phyloP scores from a whole-genome alignment of 2,113 vertebrate species.

The Dromas ardeola region DNA sequence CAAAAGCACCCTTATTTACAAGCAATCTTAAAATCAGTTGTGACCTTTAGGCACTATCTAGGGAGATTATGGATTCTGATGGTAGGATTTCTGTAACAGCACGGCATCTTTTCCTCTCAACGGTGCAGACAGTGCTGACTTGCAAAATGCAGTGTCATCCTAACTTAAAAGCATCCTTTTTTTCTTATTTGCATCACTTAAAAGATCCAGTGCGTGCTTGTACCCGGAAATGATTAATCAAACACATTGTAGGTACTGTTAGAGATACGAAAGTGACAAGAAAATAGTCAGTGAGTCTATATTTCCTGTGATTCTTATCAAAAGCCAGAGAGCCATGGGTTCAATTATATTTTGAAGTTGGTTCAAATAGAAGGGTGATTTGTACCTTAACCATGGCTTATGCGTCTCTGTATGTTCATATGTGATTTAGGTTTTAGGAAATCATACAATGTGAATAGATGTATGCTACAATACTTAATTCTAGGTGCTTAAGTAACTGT shows the following conservation, averaged over 20 bases:
- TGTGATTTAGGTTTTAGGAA: neutral
- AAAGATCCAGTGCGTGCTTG: neutral
- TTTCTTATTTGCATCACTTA: neutral
- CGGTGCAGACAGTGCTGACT: neutral
- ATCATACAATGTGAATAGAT: neutral
- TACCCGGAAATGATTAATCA: neutral
- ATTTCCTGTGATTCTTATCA: neutral
- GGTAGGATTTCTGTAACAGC: neutral
- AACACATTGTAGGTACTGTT: neutral
- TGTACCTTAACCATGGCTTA: neutral
- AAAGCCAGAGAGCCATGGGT: neutral
- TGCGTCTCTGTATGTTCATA: neutral
- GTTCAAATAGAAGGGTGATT: neutral
- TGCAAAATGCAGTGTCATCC: neutral
- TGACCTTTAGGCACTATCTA: neutral
- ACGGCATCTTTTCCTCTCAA: neutral
- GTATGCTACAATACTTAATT: neutral
- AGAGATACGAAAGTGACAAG: neutral
- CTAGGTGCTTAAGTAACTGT: neutral
- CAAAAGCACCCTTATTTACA: slow-evolving; percentile 11
- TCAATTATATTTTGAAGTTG: neutral
- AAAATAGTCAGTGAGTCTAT: neutral
- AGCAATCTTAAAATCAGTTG: neutral
- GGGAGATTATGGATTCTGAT: neutral
- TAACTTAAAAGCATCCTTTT: neutral